A percentile compares a stretch with the other conserved stretches of the same genome.
Conservation (phyloP, 1,140 invertebrate genomes). For the Drosophila jambulina region DNA sequence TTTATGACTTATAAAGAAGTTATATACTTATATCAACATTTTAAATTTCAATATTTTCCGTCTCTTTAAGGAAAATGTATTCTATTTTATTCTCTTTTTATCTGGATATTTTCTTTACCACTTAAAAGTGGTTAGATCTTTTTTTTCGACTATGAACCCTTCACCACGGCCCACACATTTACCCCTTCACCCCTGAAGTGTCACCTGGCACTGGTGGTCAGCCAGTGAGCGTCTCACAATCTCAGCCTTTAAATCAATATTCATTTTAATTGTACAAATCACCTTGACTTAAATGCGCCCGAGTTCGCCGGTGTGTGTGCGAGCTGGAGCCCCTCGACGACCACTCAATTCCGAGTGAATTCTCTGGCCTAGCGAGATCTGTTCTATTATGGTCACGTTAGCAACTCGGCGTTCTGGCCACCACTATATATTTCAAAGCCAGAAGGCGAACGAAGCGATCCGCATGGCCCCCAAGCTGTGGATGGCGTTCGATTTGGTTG, state of each 20-base stretch:
- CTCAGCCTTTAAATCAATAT: slow-evolving; percentile 78
- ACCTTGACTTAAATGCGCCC: slow-evolving; percentile 78
- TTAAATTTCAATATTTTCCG: too few species aligned
- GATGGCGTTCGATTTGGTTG: slow-evolving; percentile 49
- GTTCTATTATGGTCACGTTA: slow-evolving; percentile 70
- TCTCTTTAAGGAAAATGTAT: too few species aligned
- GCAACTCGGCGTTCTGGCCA: slow-evolving; percentile 36
- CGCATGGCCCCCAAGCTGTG: slow-evolving; percentile 20
- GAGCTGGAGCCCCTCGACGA: slow-evolving; percentile 38
- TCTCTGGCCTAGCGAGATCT: slow-evolving; percentile 45
- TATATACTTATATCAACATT: too few species aligned
- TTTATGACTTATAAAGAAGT: too few species aligned
- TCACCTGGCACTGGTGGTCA: slow-evolving; percentile 20
- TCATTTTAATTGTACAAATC: slow-evolving; percentile 83
- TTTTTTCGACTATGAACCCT: slow-evolving; percentile 15
- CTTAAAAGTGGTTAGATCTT: too few species aligned
- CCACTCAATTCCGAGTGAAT: slow-evolving; percentile 70
- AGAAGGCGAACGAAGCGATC: slow-evolving; percentile 65
- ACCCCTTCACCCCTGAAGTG: slow-evolving; percentile 27
- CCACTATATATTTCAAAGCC: slow-evolving; percentile 34
- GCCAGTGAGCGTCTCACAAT: slow-evolving; percentile 40
- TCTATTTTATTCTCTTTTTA: not conserved
- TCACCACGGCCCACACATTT: slow-evolving; percentile 31
- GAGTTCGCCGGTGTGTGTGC: slow-evolving; percentile 15
- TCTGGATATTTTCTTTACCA: not conserved